A percentile compares a stretch with the other conserved stretches of the same genome.
Evolutionary conservation across 1,140 invertebrate genomes (phyloP).

Genomic region (Brachionus rotundiformis): DNA sequence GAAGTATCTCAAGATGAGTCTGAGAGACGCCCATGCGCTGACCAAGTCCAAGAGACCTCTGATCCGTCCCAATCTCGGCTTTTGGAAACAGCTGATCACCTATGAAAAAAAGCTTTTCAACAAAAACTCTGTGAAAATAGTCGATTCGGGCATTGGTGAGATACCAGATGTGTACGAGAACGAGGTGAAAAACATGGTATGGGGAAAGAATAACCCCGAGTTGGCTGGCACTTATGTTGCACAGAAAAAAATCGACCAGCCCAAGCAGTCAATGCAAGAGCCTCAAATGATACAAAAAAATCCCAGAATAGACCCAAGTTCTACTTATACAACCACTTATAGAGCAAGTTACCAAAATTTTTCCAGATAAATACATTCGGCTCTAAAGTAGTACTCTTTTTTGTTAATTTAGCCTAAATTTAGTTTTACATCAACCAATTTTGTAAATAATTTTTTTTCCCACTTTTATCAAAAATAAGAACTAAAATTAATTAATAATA

Average conservation of each 20-base stretch:
- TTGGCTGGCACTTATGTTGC: background rate
- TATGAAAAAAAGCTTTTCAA: conserved; percentile 72
- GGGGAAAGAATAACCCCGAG: background rate
- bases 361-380: too few species aligned
- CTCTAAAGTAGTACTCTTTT: too few species aligned
- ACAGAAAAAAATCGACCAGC: background rate
- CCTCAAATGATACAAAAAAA: background rate
- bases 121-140: conserved; percentile 59
- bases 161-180: conserved; percentile 54
- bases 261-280: background rate
- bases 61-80: conserved; percentile 80
- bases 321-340: conserved; percentile 23
- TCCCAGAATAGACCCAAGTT: background rate
- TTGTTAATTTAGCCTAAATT: too few species aligned
- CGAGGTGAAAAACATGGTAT: conserved; percentile 24
- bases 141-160: conserved; percentile 57
- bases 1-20: conserved; percentile 29
- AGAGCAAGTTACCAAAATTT: background rate
- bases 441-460: too few species aligned
- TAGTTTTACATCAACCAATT: too few species aligned
- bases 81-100: conserved; percentile 79
- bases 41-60: conserved; percentile 47
- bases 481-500: too few species aligned
- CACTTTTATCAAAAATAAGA: too few species aligned
- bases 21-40: conserved; percentile 28